phyloP scores from a whole-genome alignment of 2,888 invertebrate species.

The Nymphalis urticae region DNA sequence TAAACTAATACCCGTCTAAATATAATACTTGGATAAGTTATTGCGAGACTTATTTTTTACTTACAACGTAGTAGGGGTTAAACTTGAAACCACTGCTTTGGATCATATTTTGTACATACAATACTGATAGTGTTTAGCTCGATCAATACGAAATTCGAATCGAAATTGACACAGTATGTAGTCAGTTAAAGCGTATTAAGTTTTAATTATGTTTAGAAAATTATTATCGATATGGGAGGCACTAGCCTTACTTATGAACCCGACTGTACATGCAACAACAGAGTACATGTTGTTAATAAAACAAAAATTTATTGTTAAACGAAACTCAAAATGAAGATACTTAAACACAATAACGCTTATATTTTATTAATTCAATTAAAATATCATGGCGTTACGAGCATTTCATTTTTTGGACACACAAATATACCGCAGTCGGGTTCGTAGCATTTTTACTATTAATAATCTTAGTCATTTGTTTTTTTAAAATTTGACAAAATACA shows the following conservation, averaged over 20 bases:
- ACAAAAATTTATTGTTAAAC: background rate
- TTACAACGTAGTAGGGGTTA: constrained; percentile 3
- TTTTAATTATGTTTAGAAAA: background rate
- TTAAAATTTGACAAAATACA: background rate
- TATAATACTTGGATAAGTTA: constrained; percentile 5
- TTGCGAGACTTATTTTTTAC: background rate
- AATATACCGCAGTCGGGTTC: too few relatives aligned
- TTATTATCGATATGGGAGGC: background rate
- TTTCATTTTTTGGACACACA: too few relatives aligned
- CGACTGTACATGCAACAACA: background rate
- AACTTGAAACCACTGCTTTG: background rate
- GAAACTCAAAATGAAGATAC: too few relatives aligned
- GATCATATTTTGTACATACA: background rate
- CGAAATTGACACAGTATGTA: background rate
- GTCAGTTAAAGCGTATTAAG: background rate
- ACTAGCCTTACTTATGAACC: background rate
- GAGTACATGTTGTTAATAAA: background rate
- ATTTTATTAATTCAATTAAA: too few relatives aligned
- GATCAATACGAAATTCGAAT: constrained; percentile 6
- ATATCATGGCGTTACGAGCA: too few relatives aligned
- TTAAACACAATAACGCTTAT: too few relatives aligned
- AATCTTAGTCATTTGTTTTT: too few relatives aligned
- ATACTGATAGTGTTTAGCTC: background rate
- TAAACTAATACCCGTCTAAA: constrained; percentile 21
- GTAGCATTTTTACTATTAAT: too few relatives aligned